phyloP scores from a whole-genome alignment of 2,888 invertebrate genomes.

The Thumatha senex region DNA sequence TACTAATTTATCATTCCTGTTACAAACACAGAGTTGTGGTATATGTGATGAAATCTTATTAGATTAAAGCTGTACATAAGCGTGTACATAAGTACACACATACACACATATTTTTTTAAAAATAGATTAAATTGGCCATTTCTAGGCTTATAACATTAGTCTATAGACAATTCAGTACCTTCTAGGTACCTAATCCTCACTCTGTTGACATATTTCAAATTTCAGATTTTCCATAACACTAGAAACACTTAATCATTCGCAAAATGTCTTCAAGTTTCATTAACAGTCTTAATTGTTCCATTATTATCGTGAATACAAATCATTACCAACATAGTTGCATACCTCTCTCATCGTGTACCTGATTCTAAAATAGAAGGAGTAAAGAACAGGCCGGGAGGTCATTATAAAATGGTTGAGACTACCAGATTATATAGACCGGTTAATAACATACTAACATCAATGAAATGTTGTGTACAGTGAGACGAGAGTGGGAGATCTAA shows the following conservation, averaged over 20 bases:
- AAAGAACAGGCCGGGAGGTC: neutral
- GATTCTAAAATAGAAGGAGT: neutral
- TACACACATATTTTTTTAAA: too few species aligned
- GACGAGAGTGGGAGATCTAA: neutral
- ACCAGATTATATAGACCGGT: constrained; percentile 4
- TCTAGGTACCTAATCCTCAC: too few species aligned
- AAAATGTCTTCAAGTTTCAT: constrained; percentile 52
- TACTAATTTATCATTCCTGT: too few species aligned
- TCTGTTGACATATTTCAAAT: neutral
- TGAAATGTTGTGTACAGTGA: neutral
- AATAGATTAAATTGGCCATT: too few species aligned
- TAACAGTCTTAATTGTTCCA: constrained; percentile 55
- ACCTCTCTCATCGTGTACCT: neutral
- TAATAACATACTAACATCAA: neutral
- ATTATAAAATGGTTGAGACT: neutral
- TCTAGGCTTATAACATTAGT: too few species aligned
- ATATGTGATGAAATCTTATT: too few species aligned
- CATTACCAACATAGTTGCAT: constrained; percentile 13
- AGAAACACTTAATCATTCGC: constrained; percentile 45
- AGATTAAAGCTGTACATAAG: too few species aligned
- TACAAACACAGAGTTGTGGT: too few species aligned
- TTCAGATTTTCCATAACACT: neutral
- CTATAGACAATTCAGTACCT: too few species aligned
- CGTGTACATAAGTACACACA: too few species aligned
- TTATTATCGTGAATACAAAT: constrained; percentile 31